Evolutionary conservation across 2,888 invertebrate genomes (phyloP), one percentile per base, ranked within the genome.

Genomic region (Aleiodes leptofemur): DNA sequence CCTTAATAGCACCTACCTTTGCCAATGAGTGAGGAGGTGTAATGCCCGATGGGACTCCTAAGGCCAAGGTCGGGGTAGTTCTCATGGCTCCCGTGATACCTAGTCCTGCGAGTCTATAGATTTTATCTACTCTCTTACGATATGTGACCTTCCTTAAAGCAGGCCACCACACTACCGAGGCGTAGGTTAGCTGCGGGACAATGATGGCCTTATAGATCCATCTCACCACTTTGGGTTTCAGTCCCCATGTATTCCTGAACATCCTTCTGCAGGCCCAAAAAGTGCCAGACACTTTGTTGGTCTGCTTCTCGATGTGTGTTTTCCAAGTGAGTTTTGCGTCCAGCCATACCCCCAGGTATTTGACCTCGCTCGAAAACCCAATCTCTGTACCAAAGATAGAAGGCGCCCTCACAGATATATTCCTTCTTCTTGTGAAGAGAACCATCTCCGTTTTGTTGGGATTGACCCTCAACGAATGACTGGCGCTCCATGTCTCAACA

Each of bases 191-290:
- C 4, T 73, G 73, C 11, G 76, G 78, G 11, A 64, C 23, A 7
- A 56, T 74, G 11, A 80, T 77, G 53, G 72, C 77, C 9, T 57
- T 73, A 72, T 79, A 77, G 8, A 79, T 56, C 79, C 79, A 78
- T 34, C 66, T 66, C 0, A 78, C 73, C 72, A 79, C 66, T 5
- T 69, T 61, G 3, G 79, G 78, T 74, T 71, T 77, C 9, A 79
- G 59, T 3, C 73, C 77, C 77, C 78, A 79, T 4, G 16, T 79
- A 50, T 74, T 68, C 11, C 76, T 73, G 50, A 78, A 70, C 77
- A 77, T 77, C 7, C 64, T 68, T 9, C 66, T 64, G 59, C 76
- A 76, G 23, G 73, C 68, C 75, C 70, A 77, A 64, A 50, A 70
- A 1, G 70, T 77, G 7, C 14, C 8, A 6, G 56, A 48, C 6